These are phyloP conservation scores for Galagoides demidoff DNA, from an alignment of 2,797 vertebrate species.

Conservation along the genomic window DNA sequence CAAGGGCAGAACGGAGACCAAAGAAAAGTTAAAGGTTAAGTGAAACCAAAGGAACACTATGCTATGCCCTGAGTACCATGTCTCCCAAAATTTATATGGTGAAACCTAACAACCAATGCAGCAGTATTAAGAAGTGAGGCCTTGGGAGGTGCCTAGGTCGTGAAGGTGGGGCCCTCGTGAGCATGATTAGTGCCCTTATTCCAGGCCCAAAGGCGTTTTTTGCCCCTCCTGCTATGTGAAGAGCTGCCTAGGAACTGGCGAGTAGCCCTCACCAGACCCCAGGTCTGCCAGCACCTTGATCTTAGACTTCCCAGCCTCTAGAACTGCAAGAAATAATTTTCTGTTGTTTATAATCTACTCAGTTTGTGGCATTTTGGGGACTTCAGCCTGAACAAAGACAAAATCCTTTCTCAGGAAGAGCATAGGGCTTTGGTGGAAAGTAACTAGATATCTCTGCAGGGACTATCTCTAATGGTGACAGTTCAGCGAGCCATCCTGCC, in stretches of 20 bases:
- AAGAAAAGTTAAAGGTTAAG: background rate
- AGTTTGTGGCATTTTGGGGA: background rate
- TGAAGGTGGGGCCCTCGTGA: background rate
- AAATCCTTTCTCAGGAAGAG: background rate
- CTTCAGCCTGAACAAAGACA: background rate
- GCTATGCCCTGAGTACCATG: background rate
- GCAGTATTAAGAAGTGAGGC: background rate
- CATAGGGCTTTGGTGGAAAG: background rate
- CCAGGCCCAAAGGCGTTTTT: no score
- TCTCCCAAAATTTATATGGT: background rate
- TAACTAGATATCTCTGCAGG: background rate
- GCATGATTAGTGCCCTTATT: background rate
- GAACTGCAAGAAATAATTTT: no score
- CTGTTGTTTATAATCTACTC: fast-evolving
- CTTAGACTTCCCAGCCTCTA: background rate
- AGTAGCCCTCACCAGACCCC: background rate
- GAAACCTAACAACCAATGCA: background rate
- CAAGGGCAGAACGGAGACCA: no score
- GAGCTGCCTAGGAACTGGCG: background rate
- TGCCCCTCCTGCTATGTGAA: fast-evolving
- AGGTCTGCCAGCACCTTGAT: fast-evolving
- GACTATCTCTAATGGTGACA: fast-evolving
- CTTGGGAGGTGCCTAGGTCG: background rate
- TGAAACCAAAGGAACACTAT: background rate
- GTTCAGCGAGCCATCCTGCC: fast-evolving